Conservation (phyloP, 2,797 vertebrate genomes). For the Acanthiza pusilla region DNA sequence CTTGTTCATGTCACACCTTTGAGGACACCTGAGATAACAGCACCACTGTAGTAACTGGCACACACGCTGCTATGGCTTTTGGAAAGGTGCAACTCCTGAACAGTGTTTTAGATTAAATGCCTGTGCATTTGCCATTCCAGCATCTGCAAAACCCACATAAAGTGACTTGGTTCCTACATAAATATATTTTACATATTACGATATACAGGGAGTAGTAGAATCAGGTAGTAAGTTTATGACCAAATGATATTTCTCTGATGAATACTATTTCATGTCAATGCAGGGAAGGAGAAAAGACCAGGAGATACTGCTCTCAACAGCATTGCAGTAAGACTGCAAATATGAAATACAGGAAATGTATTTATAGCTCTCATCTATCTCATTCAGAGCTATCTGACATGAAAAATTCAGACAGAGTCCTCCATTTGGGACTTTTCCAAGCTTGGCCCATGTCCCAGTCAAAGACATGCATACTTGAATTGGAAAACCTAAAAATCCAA, state of each 20-base stretch:
- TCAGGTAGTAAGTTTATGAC: neutral
- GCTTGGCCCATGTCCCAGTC: neutral
- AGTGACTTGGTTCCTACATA: neutral
- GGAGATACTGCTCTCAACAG: neutral
- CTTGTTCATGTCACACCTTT: neutral
- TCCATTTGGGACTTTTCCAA: neutral
- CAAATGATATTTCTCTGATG: neutral
- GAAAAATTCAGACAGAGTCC: neutral
- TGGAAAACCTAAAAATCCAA: neutral
- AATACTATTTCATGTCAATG: neutral
- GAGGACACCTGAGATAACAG: neutral
- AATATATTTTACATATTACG: neutral
- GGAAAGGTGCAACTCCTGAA: neutral
- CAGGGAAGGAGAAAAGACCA: neutral
- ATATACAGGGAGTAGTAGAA: neutral
- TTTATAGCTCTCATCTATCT: neutral
- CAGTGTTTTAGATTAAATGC: neutral
- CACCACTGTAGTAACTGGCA: neutral
- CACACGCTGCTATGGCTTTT: rapidly evolving
- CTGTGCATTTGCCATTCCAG: neutral
- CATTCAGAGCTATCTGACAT: neutral
- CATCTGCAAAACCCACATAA: neutral
- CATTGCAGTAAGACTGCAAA: neutral
- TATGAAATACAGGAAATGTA: neutral
- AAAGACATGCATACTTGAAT: neutral